A percentile compares a stretch with the other conserved stretches of the same genome.
phyloP scores from a whole-genome alignment of 2,888 invertebrate species.

The Leptogaster cylindrica region DNA sequence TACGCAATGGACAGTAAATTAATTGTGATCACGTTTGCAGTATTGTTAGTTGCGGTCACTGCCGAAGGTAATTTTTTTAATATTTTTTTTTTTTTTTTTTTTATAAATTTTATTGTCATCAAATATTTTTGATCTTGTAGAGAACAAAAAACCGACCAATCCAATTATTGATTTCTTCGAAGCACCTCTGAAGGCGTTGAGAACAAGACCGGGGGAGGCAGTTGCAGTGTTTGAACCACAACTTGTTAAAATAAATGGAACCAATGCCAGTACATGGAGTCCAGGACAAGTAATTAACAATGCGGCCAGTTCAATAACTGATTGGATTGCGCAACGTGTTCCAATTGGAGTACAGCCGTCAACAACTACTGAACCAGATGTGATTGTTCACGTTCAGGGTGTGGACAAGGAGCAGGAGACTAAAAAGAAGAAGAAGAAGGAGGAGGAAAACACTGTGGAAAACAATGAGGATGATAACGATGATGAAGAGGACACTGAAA shows the following conservation, averaged over 20 bases:
- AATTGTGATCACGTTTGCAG: background rate
- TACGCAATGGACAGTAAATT: background rate
- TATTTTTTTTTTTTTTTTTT: background rate
- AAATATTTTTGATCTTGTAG: background rate
- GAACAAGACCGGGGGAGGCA: constrained; percentile 42
- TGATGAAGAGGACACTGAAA: constrained; percentile 5
- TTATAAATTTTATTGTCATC: no score
- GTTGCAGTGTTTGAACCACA: constrained; percentile 42
- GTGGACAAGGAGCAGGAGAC: background rate
- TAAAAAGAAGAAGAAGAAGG: background rate
- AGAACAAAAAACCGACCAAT: constrained; percentile 19
- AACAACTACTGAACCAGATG: constrained; percentile 18
- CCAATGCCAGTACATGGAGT: constrained; percentile 1
- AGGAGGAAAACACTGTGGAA: background rate
- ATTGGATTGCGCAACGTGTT: constrained; percentile 11
- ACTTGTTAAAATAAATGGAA: background rate
- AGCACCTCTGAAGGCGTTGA: constrained; percentile 43
- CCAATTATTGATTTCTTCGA: constrained; percentile 46
- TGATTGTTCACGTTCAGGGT: constrained; percentile 17
- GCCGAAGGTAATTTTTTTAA: constrained; percentile 11
- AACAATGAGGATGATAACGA: background rate
- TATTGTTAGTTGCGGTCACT: background rate
- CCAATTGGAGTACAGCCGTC: background rate
- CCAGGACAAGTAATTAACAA: constrained; percentile 5
- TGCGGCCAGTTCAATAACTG: constrained; percentile 23